Evolutionary conservation across 2,797 vertebrate species (phyloP), one percentile per base, ranked within the genome.

Genomic region (Cirrhinus mrigala): DNA sequence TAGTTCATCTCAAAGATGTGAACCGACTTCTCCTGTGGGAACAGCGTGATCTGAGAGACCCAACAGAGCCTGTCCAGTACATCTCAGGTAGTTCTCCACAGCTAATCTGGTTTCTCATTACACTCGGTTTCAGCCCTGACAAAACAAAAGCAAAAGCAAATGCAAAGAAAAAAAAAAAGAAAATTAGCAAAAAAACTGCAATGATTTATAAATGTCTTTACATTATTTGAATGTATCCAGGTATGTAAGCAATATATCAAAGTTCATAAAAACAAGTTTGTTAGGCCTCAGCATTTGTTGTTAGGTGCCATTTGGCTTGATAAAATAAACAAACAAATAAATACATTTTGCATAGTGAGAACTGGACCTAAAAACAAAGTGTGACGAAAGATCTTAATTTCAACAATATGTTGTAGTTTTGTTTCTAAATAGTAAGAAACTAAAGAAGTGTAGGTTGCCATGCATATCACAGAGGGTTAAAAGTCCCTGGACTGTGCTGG

Each of bases 1-100:
- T 56, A 33, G 81, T 56, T 68, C 46, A 83, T 37, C 22, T 75
- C 44, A 40, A 54, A 78, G 37, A 58, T 12, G 9, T 9, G 74
- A 78, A 68, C 3, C 8, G n/a, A 29, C 18, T 27, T 69, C 20
- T 68, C 60, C 82, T 6, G 9, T 33, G 82, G 60, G 24, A 75
- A 22, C 37, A 50, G 6, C 16, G 5, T 1, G 2, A 52, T 52
- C 62, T 80, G 24, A 22, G 60, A 54, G 46, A 50, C 0, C 27
- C 60, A 77, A 37, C 74, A 56, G 82, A 44, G 73, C 18, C 44
- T 33, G 46, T 66, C 58, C 74, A 56, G 62, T 58, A 69, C 50
- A 56, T 69, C n/a, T 37, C 20, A 33, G 20, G 7, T 20, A 37
- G 8, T 18, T 60, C 81, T 74, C 12, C 40, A 60, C 24, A 33